Evolutionary conservation across 2,888 invertebrate genomes (phyloP).

Genomic region (Xiphydria camelus): DNA sequence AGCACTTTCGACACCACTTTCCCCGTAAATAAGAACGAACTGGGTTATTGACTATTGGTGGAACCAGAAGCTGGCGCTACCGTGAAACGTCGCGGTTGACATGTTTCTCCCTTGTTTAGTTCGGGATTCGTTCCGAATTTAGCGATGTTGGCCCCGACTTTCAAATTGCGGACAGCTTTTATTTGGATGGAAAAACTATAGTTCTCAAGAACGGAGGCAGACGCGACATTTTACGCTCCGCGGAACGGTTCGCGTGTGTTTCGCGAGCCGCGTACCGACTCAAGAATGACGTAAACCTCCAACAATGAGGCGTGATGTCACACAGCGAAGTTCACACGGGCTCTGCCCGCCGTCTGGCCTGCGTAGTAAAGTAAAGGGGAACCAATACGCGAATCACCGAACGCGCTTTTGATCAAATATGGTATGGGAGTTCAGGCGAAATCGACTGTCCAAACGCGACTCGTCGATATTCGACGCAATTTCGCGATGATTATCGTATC

Average conservation of each 20-base stretch:
- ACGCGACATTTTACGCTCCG: conserved; percentile 33
- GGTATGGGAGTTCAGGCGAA: conserved; percentile 34
- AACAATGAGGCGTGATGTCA: conserved; percentile 59
- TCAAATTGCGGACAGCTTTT: too few species aligned
- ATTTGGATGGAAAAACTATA: too few species aligned
- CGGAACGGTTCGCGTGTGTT: conserved; percentile 26
- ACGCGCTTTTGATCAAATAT: conserved; percentile 41
- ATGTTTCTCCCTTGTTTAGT: conserved; percentile 21
- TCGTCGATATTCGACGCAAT: not conserved
- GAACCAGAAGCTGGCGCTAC: conserved; percentile 40
- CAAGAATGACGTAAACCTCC: conserved; percentile 57
- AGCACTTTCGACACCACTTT: not conserved
- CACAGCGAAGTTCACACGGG: conserved; percentile 38
- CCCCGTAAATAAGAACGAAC: not conserved
- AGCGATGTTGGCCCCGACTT: not conserved
- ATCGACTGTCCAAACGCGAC: conserved; percentile 7
- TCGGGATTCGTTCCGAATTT: not conserved
- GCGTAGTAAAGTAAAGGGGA: conserved; percentile 22
- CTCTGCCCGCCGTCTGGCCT: conserved; percentile 8
- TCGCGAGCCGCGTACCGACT: conserved; percentile 28
- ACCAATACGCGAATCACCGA: conserved; percentile 28
- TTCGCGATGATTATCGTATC: too few species aligned
- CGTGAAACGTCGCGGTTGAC: conserved; percentile 37
- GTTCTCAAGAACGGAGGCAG: conserved; percentile 16
- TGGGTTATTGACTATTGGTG: conserved; percentile 14